Percentiles rank a stretch among this genome's conserved stretches.
phyloP scores from a whole-genome alignment of 2,113 vertebrate genomes.

The Anguilla rostrata region DNA sequence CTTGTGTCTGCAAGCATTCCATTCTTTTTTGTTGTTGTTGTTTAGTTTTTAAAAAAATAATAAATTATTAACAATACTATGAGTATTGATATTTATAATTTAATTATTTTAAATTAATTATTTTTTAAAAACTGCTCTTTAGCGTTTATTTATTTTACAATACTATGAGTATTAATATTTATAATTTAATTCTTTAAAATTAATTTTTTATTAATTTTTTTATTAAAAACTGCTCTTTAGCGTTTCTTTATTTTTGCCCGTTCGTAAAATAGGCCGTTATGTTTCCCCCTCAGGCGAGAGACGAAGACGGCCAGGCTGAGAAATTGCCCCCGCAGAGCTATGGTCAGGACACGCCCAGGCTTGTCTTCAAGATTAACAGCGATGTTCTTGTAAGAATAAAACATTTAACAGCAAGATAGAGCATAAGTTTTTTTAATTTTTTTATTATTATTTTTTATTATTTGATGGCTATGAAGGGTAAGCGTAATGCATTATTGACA shows the following conservation, averaged over 20 bases:
- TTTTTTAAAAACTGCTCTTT: neutral
- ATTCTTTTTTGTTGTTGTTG: constrained; percentile 42
- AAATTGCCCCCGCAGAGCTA: constrained; percentile 97
- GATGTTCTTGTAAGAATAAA: constrained; percentile 99
- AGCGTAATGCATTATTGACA: constrained; percentile 35
- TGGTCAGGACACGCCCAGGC: constrained; percentile 99
- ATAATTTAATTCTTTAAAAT: constrained; percentile 38
- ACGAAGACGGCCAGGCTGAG: constrained; percentile 98
- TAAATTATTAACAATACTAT: neutral
- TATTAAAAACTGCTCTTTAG: constrained; percentile 66
- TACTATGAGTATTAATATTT: constrained; percentile 62
- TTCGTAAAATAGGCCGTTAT: constrained; percentile 99
- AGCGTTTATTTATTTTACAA: neutral
- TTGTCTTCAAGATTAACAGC: constrained; percentile 99
- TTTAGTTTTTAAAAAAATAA: neutral
- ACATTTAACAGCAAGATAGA: constrained; percentile 83
- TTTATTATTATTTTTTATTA: too few species aligned
- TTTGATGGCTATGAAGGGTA: constrained; percentile 49
- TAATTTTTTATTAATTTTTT: constrained; percentile 53
- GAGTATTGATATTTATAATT: constrained; percentile 63
- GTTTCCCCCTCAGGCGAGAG: constrained; percentile 98
- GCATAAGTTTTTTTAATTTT: constrained; percentile 40
- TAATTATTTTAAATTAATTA: constrained; percentile 41
- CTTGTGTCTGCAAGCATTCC: constrained; percentile 26
- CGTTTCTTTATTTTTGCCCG: constrained; percentile 86